A percentile compares a stretch with the other conserved stretches of the same genome.
These are phyloP conservation scores for Lycocerus yunnanus DNA, from an alignment of 2,888 invertebrate genomes.

Conservation along the genomic window DNA sequence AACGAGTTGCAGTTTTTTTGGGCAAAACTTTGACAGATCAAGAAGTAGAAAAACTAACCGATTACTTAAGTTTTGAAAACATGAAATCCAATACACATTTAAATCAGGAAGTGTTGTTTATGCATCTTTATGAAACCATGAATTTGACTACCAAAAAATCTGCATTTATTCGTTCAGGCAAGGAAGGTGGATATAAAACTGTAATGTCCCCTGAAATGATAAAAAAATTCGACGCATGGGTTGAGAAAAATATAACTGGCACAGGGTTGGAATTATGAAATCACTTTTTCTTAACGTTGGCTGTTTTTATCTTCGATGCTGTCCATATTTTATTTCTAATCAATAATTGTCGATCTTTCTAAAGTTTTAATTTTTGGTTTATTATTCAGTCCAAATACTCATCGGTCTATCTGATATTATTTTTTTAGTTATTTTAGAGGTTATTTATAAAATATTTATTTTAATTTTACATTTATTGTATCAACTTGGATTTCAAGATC, in stretches of 20 bases:
- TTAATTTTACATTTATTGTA: too few relatives aligned
- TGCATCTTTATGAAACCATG: background rate
- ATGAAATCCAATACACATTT: conserved; percentile 65
- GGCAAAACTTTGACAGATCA: conserved; percentile 57
- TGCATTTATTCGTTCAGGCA: background rate
- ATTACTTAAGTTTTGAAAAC: conserved; percentile 47
- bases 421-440: too few relatives aligned
- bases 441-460: too few relatives aligned
- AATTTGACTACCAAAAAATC: conserved; percentile 39
- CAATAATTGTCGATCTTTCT: too few relatives aligned
- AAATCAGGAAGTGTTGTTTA: conserved; percentile 57
- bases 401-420: too few relatives aligned
- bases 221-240: background rate
- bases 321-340: too few relatives aligned
- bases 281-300: too few relatives aligned
- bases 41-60: conserved; percentile 60
- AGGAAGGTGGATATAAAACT: conserved; percentile 2
- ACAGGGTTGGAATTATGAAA: background rate
- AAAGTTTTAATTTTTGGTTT: too few relatives aligned
- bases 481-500: too few relatives aligned
- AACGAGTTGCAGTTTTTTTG: conserved; percentile 38
- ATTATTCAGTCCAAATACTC: too few relatives aligned
- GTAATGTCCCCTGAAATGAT: conserved; percentile 1
- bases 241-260: background rate
- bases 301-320: too few relatives aligned